Evolutionary conservation across 2,797 vertebrate genomes (phyloP).

Genomic region (Momotus momota): DNA sequence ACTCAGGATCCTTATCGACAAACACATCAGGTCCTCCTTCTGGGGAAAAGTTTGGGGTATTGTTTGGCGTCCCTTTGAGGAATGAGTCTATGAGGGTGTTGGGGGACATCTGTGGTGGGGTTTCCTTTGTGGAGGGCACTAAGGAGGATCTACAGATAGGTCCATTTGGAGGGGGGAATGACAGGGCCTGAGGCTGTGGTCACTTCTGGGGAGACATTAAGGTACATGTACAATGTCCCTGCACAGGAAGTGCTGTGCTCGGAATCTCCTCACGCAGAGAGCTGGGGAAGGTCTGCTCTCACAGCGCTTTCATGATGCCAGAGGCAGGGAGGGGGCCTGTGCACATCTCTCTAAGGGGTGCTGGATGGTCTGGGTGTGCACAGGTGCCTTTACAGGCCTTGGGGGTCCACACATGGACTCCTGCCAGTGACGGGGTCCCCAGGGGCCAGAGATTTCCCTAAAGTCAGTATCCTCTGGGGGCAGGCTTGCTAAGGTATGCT

Average conservation of each 20-base stretch:
- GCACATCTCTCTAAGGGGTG: neutral
- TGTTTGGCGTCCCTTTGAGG: neutral
- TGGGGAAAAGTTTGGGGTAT: neutral
- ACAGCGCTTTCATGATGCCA: neutral
- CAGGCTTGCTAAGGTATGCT: neutral
- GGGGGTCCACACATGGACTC: neutral
- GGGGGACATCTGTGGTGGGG: neutral
- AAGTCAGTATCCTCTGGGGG: neutral
- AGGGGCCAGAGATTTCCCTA: neutral
- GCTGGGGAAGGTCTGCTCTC: neutral
- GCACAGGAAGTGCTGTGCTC: neutral
- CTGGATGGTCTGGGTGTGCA: neutral
- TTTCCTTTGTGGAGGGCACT: neutral
- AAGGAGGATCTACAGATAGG: neutral
- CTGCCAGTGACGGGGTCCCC: neutral
- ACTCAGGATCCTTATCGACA: neutral
- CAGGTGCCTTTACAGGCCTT: neutral
- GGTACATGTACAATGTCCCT: neutral
- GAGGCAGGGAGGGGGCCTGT: neutral
- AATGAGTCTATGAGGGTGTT: neutral
- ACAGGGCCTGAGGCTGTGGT: neutral
- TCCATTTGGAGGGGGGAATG: neutral
- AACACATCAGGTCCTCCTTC: accelerated
- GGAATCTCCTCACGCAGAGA: neutral
- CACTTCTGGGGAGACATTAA: neutral